A percentile compares a stretch with the other conserved stretches of the same genome.
Evolutionary conservation across 2,797 vertebrate genomes (phyloP).

Genomic region (Malacoctenus gilli): DNA sequence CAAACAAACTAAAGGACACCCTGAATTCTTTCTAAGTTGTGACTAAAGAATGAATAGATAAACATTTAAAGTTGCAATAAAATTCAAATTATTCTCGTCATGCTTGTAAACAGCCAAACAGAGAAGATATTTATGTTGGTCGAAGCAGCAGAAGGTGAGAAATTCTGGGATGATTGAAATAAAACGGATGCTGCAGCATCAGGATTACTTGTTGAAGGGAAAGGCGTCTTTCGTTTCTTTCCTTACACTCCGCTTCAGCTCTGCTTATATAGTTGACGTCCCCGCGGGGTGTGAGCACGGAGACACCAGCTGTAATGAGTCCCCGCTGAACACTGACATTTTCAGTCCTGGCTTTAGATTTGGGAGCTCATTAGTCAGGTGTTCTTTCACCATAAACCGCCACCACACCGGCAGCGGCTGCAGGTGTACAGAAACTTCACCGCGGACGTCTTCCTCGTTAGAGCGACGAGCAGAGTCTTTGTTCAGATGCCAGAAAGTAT

Average conservation of each 20-base stretch:
- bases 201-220: conserved; percentile 17
- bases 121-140: too few species aligned
- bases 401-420: conserved; percentile 34
- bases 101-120: too few species aligned
- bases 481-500: conserved; percentile 29
- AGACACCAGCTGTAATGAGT: conserved; percentile 81
- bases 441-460: conserved; percentile 24
- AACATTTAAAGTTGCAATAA: too few species aligned
- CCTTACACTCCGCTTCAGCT: conserved; percentile 20
- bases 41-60: too few species aligned
- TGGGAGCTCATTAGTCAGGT: conserved; percentile 81
- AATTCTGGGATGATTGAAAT: too few species aligned
- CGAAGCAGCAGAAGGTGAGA: too few species aligned
- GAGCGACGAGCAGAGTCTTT: conserved; percentile 8
- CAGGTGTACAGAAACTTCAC: conserved; percentile 58
- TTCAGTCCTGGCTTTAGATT: conserved; percentile 71
- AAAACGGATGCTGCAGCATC: too few species aligned
- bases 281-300: conserved; percentile 51
- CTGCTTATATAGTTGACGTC: conserved; percentile 54
- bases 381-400: conserved; percentile 48
- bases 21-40: too few species aligned
- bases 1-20: too few species aligned
- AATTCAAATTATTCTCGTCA: too few species aligned
- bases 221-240: conserved; percentile 39
- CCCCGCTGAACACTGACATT: conserved; percentile 80